Conservation (phyloP, 2,113 vertebrate species). For the Chunga burmeisteri region DNA sequence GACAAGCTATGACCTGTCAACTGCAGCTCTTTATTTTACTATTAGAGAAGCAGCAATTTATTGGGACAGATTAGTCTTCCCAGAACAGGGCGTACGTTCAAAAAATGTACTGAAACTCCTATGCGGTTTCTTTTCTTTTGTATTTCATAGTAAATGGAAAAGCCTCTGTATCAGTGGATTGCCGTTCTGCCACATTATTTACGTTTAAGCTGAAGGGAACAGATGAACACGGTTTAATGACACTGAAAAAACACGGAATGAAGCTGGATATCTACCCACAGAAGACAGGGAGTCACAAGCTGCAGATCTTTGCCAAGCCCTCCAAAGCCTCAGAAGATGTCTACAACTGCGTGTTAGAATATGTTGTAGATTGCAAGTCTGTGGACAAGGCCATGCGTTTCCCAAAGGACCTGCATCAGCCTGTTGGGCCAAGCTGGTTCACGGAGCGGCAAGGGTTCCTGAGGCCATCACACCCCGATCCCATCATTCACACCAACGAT, state of each 20-base stretch:
- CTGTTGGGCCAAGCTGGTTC: conserved; percentile 82
- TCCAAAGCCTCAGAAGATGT: conserved; percentile 39
- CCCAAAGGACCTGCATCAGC: conserved; percentile 72
- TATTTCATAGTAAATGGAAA: conserved; percentile 76
- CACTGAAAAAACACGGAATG: conserved; percentile 75
- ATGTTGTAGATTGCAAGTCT: conserved; percentile 69
- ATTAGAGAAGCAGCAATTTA: background rate
- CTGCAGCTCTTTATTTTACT: background rate
- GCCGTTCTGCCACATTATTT: conserved; percentile 64
- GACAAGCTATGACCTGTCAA: background rate
- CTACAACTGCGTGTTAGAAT: conserved; percentile 71
- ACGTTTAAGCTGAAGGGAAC: conserved; percentile 74
- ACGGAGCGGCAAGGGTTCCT: conserved; percentile 77
- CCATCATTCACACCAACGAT: conserved; percentile 75
- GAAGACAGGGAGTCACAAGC: conserved; percentile 70
- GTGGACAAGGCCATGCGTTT: conserved; percentile 65
- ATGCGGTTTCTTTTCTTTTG: background rate
- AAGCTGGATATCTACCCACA: conserved; percentile 79
- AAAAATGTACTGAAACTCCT: background rate
- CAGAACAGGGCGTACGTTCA: background rate
- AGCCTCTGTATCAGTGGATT: conserved; percentile 74
- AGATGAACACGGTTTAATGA: conserved; percentile 75
- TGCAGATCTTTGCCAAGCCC: conserved; percentile 78
- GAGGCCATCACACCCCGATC: conserved; percentile 60
- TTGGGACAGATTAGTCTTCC: background rate